phyloP scores from a whole-genome alignment of 2,888 invertebrate genomes.

The Oxytorus armatus region DNA sequence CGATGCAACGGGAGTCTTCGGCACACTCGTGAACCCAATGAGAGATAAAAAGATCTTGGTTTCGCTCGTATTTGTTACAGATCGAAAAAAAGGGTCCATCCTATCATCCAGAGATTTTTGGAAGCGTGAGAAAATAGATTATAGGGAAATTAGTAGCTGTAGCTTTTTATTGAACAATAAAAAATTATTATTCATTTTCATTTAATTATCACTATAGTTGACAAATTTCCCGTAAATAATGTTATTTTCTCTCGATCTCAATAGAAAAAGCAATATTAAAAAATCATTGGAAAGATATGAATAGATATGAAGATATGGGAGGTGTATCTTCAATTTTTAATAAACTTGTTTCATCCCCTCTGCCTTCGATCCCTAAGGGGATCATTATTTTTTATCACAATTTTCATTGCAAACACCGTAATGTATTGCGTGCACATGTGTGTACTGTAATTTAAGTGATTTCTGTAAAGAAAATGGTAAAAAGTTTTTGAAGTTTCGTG shows the following conservation, averaged over 20 bases:
- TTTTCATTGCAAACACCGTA: too few species aligned
- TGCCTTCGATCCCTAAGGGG: too few species aligned
- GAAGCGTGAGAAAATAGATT: too few species aligned
- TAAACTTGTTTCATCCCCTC: neutral
- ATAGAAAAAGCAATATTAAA: too few species aligned
- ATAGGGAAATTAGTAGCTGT: neutral
- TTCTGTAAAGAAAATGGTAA: neutral
- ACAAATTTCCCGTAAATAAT: too few species aligned
- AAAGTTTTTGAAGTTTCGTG: constrained; percentile 4
- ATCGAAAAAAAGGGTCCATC: constrained; percentile 1
- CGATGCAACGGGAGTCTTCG: constrained; percentile 49
- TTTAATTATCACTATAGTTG: too few species aligned
- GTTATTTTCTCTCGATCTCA: too few species aligned
- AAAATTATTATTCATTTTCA: neutral
- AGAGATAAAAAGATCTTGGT: constrained; percentile 48
- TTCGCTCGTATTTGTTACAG: neutral
- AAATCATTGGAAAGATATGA: too few species aligned
- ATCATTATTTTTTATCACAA: neutral
- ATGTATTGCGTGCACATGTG: neutral
- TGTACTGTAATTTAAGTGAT: neutral
- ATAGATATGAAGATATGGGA: too few species aligned
- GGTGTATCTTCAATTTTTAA: constrained; percentile 1
- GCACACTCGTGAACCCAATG: constrained; percentile 46
- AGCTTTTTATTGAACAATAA: neutral
- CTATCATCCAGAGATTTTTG: too few species aligned